Conservation (phyloP, 2,113 vertebrate species). For the Sula dactylatra region DNA sequence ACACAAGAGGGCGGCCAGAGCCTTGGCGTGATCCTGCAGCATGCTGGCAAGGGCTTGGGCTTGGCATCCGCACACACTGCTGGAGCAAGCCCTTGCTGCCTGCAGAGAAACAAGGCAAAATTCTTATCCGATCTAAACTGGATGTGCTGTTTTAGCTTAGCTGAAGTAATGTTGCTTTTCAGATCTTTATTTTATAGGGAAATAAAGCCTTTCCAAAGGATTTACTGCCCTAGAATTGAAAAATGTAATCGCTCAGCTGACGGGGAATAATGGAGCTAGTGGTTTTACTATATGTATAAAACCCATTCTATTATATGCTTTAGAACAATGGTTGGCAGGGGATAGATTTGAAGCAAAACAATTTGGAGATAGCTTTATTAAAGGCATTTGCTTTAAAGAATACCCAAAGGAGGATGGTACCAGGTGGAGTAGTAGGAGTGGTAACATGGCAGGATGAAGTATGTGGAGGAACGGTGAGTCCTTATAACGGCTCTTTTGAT, state of each 20-base stretch:
- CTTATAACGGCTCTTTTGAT: background rate
- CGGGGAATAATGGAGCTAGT: background rate
- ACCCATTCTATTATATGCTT: background rate
- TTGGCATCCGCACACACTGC: accelerated
- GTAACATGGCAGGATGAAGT: background rate
- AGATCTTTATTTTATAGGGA: background rate
- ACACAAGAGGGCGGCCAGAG: background rate
- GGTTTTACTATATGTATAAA: background rate
- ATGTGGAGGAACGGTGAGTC: background rate
- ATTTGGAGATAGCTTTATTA: background rate
- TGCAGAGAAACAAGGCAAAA: background rate
- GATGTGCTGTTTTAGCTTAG: background rate
- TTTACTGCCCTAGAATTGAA: background rate
- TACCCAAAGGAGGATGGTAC: background rate
- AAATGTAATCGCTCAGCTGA: background rate
- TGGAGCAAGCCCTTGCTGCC: background rate
- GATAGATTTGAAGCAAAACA: background rate
- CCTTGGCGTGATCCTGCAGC: background rate
- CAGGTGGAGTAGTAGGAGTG: background rate
- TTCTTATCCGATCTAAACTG: background rate
- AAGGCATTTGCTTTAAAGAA: background rate
- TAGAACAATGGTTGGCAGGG: background rate
- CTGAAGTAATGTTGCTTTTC: background rate
- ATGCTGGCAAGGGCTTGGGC: accelerated
- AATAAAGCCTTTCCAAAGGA: conserved; percentile 3